These are phyloP conservation scores for Galagoides demidoff DNA, from an alignment of 2,797 vertebrate genomes.

Conservation along the genomic window DNA sequence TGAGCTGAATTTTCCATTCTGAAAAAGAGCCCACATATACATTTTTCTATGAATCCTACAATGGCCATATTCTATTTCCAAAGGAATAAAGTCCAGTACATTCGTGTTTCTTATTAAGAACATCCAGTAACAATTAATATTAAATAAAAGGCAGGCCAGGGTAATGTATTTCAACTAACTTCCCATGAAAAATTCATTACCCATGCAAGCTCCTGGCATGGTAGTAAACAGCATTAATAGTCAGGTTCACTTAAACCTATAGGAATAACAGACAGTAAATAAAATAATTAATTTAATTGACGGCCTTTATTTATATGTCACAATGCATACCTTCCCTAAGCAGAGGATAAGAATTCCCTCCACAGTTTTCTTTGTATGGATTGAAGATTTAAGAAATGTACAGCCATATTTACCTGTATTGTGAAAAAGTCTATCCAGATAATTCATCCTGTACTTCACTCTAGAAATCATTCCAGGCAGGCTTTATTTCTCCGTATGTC, in stretches of 20 bases:
- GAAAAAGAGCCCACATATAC: background rate
- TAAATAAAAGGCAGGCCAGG: background rate
- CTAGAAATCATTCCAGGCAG: background rate
- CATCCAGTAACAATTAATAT: background rate
- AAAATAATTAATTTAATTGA: background rate
- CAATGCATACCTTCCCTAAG: background rate
- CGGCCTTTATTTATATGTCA: background rate
- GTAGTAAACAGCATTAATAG: background rate
- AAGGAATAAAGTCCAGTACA: background rate
- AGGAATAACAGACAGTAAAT: constrained; percentile 26
- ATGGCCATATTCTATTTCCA: background rate
- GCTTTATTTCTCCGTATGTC: background rate
- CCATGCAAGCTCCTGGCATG: background rate
- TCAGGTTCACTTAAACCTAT: constrained; percentile 19
- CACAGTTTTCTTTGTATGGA: background rate
- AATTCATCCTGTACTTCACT: background rate
- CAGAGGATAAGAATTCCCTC: background rate
- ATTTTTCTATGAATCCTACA: background rate
- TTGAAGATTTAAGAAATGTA: background rate
- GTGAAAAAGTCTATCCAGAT: background rate
- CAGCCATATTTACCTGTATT: background rate
- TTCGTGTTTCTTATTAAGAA: background rate
- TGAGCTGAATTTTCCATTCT: background rate
- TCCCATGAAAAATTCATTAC: constrained; percentile 25
- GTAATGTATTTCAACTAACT: background rate